Conservation (phyloP, 2,888 invertebrate species). For the Maniola hyperantus region DNA sequence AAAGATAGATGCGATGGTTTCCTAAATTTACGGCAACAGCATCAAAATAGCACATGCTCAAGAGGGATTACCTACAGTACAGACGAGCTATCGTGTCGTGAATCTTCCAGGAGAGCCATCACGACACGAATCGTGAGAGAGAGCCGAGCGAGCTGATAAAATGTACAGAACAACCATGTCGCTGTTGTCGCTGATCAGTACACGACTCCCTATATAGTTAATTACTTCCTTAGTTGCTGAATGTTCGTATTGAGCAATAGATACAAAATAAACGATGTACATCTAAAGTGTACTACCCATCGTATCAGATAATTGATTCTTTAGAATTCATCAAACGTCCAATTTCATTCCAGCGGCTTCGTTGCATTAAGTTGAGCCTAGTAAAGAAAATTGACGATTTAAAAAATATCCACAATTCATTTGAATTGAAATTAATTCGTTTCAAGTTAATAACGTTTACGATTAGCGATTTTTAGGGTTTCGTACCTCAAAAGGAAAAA, state of each 20-base stretch:
- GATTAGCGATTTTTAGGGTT: too few species aligned
- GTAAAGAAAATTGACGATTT: neutral
- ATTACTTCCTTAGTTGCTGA: conserved; percentile 24
- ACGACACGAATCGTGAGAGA: conserved; percentile 59
- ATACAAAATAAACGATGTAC: neutral
- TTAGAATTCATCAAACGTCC: neutral
- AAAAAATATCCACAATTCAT: too few species aligned
- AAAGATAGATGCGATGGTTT: conserved; percentile 1
- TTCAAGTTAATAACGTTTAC: too few species aligned
- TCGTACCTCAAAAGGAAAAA: too few species aligned
- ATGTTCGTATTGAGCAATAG: neutral
- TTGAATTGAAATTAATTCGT: too few species aligned
- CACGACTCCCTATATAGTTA: conserved; percentile 39
- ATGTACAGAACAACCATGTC: conserved; percentile 42
- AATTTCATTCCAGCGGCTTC: neutral
- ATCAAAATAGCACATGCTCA: neutral
- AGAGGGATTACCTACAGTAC: conserved; percentile 26
- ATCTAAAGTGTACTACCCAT: neutral
- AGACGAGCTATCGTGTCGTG: conserved; percentile 67
- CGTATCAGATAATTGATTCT: neutral
- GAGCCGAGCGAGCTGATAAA: conserved; percentile 44
- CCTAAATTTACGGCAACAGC: neutral
- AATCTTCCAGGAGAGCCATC: conserved; percentile 65
- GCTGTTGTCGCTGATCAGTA: conserved; percentile 41
- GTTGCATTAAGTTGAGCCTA: neutral